phyloP scores from a whole-genome alignment of 1,140 invertebrate genomes.

The Polypedilum vanderplanki region DNA sequence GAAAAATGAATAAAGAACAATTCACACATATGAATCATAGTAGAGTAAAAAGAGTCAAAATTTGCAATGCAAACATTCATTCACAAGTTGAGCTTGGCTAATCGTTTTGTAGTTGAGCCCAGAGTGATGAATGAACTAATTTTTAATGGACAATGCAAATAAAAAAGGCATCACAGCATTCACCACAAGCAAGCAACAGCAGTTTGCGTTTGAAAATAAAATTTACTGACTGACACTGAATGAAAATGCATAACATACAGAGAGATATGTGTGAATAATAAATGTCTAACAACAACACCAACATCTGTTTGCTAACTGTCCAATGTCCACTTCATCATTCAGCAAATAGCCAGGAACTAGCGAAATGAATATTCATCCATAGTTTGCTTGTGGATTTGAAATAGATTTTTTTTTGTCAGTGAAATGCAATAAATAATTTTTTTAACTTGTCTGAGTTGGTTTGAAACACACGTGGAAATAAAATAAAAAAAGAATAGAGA shows the following conservation, averaged over 20 bases:
- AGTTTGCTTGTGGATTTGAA: background rate
- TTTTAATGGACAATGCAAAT: conserved; percentile 8
- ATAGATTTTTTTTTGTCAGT: background rate
- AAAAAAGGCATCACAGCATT: background rate
- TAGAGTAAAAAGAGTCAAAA: no score
- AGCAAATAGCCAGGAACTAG: background rate
- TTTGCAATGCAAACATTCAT: background rate
- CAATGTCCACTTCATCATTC: conserved; percentile 24
- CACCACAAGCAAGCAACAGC: conserved; percentile 11
- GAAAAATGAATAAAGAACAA: background rate
- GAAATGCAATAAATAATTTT: background rate
- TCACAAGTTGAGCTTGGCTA: background rate
- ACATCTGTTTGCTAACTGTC: background rate
- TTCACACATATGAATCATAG: background rate
- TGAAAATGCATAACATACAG: no score
- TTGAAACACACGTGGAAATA: background rate
- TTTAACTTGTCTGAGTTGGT: no score
- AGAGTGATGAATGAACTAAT: conserved; percentile 26
- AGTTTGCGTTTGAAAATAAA: no score
- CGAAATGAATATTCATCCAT: background rate
- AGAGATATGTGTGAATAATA: background rate
- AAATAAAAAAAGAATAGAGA: background rate
- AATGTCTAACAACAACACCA: background rate
- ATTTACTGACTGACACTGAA: no score
- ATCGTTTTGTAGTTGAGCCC: conserved; percentile 1